Evolutionary conservation across 2,888 invertebrate genomes (phyloP).

Genomic region (Geotrupes spiniger): DNA sequence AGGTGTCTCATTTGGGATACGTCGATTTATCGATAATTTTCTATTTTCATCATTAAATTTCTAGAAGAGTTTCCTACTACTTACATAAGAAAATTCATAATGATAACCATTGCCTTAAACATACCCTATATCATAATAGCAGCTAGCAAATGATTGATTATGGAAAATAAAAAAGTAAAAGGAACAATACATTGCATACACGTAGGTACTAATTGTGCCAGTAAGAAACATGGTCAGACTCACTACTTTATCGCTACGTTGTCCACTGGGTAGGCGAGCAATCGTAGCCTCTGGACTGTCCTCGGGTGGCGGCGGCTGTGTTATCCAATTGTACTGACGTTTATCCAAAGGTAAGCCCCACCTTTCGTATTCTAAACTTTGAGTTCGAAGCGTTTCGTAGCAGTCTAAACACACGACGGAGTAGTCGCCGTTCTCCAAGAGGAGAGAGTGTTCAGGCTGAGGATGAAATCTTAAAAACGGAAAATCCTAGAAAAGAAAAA

Average conservation of each 20-base stretch:
- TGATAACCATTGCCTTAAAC: too few species aligned
- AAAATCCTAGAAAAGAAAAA: constrained; percentile 66
- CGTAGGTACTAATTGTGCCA: too few species aligned
- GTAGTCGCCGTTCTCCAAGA: constrained; percentile 85
- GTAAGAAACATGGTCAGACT: constrained; percentile 24
- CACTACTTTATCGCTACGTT: constrained; percentile 77
- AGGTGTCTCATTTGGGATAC: too few species aligned
- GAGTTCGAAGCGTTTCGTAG: constrained; percentile 87
- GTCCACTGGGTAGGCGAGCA: constrained; percentile 80
- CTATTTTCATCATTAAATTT: too few species aligned
- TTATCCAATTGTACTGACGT: constrained; percentile 91
- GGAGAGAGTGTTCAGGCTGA: constrained; percentile 73
- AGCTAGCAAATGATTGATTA: too few species aligned
- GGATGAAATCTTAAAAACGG: constrained; percentile 81
- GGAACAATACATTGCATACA: too few species aligned
- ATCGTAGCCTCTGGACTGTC: constrained; percentile 83
- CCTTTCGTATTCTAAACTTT: constrained; percentile 84
- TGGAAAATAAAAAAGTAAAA: too few species aligned
- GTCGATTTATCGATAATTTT: too few species aligned
- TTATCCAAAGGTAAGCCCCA: constrained; percentile 89
- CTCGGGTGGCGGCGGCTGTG: constrained; percentile 89
- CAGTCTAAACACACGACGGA: constrained; percentile 91
- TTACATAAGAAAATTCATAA: too few species aligned
- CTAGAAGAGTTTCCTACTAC: too few species aligned
- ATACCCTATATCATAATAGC: too few species aligned